Percentiles rank a stretch among this genome's conserved stretches.
These are phyloP conservation scores for Ochropacha duplaris DNA, from an alignment of 2,888 invertebrate genomes.

Conservation along the genomic window DNA sequence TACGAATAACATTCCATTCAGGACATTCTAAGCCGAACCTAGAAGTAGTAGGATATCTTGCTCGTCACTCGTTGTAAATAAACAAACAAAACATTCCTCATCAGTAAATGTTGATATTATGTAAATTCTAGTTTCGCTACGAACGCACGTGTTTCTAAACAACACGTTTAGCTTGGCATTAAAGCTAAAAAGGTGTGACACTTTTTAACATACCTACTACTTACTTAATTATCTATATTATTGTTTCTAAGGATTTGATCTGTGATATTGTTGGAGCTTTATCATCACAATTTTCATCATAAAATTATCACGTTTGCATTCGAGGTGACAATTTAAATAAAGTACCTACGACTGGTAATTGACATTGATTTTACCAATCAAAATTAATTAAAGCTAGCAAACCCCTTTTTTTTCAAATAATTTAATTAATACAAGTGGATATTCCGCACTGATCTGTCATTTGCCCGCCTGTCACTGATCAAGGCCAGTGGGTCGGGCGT, in stretches of 20 bases:
- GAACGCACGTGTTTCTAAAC: neutral
- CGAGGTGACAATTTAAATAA: neutral
- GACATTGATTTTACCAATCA: neutral
- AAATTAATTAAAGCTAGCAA: constrained; percentile 2
- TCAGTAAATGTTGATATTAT: neutral
- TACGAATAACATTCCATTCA: neutral
- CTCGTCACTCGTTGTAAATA: neutral
- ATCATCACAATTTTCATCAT: too few relatives aligned
- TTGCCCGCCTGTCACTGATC: constrained; percentile 18
- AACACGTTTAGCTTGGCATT: neutral
- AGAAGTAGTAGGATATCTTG: neutral
- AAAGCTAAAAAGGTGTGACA: neutral
- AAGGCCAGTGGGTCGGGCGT: constrained; percentile 39
- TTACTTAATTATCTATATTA: too few relatives aligned
- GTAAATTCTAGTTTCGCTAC: neutral
- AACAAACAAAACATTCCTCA: neutral
- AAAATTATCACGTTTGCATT: too few relatives aligned
- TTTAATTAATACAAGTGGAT: constrained; percentile 20
- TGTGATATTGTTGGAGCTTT: too few relatives aligned
- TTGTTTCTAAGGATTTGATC: too few relatives aligned
- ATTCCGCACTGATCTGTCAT: constrained; percentile 18
- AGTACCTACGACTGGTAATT: neutral
- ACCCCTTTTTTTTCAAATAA: constrained; percentile 17
- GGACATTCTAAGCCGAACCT: neutral
- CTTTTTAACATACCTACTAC: neutral